These are phyloP conservation scores for Protobothrops flavoviridis DNA, from an alignment of 2,113 vertebrate species.

Conservation along the genomic window DNA sequence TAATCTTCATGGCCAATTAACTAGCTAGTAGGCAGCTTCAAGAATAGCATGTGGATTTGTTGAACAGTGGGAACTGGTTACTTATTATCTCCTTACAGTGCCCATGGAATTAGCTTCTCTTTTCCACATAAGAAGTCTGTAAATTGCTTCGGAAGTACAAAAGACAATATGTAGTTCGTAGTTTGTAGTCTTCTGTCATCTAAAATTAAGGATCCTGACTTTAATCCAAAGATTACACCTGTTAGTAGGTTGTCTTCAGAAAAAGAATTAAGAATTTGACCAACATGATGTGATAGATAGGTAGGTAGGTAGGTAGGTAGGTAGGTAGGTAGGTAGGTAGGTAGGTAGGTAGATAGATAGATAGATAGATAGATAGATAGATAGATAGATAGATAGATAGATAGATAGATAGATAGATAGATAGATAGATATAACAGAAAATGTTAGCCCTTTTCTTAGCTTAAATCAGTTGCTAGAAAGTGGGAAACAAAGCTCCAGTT, in stretches of 20 bases:
- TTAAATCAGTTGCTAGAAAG: too few species aligned
- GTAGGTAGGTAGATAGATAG: too few species aligned
- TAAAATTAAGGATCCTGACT: neutral
- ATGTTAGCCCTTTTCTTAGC: too few species aligned
- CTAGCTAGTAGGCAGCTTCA: neutral
- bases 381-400: too few species aligned
- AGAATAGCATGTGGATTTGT: neutral
- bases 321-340: too few species aligned
- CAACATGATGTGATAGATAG: neutral
- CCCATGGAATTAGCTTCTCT: neutral
- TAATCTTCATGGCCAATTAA: neutral
- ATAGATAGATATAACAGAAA: too few species aligned
- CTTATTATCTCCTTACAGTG: neutral
- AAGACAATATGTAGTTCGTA: neutral
- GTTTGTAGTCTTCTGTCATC: neutral
- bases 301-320: too few species aligned
- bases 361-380: too few species aligned
- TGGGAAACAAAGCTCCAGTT: too few species aligned
- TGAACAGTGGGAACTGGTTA: neutral
- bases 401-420: too few species aligned
- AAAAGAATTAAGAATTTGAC: neutral
- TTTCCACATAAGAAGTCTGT: neutral
- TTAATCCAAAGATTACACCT: neutral
- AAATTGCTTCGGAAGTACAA: neutral
- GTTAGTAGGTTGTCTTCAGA: neutral